Base-by-base conservation (phyloP, 1,140 invertebrate genomes). In the Onthophagus taurus region DNA sequence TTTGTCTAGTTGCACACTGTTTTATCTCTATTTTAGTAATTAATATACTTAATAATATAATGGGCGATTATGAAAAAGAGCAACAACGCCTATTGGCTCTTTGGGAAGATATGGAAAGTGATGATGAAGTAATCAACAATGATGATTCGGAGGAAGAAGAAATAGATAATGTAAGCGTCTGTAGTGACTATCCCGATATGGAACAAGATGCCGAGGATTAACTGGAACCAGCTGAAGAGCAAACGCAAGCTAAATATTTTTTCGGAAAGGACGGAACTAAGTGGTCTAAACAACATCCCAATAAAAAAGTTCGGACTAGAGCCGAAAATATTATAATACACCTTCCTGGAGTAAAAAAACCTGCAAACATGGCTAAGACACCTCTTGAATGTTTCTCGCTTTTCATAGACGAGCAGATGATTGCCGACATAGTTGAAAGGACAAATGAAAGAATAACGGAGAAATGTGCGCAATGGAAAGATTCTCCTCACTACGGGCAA, bases 381-480 rank as follows among this genome's bases (percentile, higher is more conserved):
- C 21, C 24, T 16, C 24, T 42, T 30, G 16, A 42, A 9, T 42
- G 39, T 42, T 42, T 42, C 18, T 12, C 11, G 2, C 13, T 42
- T 5, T 42, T 42, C 12, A 16, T 30, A 12, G 29, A 42, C 12
- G 39, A 42, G 17, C 9, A 23, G 7, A 42, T 30, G 39, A 16
- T 42, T n/a, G 13, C 19, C 16, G 18, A 42, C 17, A 30, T 42
- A 3, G 39, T 42, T 4, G 11, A 31, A 26, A 7, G 16, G 20
- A 30, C 39, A 30, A 42, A 31, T 30, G n/a, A 42, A 18, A 29
- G 26, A 30, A 31, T 42, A 11, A 11, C 11, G 4, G 37, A 41
- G 8, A 41, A 41, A 29, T 17, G 6, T 4, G 17, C 4, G 7
- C 6, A 36, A 8, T 17, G 12, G 7, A 14, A 19, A 36, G 23